Evolutionary conservation across 2,888 invertebrate species (phyloP).

Genomic region (Drosophila emarginata): DNA sequence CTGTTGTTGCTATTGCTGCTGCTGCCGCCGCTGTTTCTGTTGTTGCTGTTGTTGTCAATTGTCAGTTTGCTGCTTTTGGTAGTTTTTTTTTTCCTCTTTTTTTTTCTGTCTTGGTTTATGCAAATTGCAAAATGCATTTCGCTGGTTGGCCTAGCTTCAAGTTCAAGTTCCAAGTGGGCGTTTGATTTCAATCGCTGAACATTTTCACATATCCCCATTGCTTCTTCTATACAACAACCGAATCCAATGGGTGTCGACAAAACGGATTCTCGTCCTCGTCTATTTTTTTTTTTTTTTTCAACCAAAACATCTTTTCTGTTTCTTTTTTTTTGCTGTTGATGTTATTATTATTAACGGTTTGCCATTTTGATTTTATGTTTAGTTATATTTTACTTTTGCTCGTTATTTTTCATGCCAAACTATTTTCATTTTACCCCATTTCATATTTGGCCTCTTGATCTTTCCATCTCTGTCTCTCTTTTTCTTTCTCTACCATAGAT

Average conservation of each 20-base stretch:
- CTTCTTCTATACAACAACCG: background rate
- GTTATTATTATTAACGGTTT: conserved; percentile 69
- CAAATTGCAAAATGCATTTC: conserved; percentile 66
- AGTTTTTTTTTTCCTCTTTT: conserved; percentile 24
- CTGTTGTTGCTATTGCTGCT: conserved; percentile 36
- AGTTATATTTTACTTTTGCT: conserved; percentile 70
- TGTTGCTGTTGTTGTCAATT: conserved; percentile 65
- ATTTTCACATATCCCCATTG: conserved; percentile 66
- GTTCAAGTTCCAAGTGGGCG: conserved; percentile 73
- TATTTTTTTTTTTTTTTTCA: conserved; percentile 14
- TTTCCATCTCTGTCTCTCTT: conserved; percentile 8
- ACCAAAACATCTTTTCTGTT: conserved; percentile 28
- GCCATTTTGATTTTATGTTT: conserved; percentile 76
- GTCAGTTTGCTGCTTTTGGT: conserved; percentile 54
- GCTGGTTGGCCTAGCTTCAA: conserved; percentile 43
- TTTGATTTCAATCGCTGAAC: conserved; percentile 77
- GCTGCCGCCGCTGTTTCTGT: conserved; percentile 17
- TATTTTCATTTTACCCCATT: conserved; percentile 22
- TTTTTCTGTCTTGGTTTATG: conserved; percentile 58
- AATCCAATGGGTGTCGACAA: conserved; percentile 43
- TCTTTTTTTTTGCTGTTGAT: conserved; percentile 10
- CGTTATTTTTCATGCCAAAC: conserved; percentile 69
- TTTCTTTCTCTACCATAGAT: conserved; percentile 16
- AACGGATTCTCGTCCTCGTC: conserved; percentile 56
- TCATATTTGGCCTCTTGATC: conserved; percentile 78